phyloP scores from a whole-genome alignment of 1,140 invertebrate species.

The Drosophila biarmipes region DNA sequence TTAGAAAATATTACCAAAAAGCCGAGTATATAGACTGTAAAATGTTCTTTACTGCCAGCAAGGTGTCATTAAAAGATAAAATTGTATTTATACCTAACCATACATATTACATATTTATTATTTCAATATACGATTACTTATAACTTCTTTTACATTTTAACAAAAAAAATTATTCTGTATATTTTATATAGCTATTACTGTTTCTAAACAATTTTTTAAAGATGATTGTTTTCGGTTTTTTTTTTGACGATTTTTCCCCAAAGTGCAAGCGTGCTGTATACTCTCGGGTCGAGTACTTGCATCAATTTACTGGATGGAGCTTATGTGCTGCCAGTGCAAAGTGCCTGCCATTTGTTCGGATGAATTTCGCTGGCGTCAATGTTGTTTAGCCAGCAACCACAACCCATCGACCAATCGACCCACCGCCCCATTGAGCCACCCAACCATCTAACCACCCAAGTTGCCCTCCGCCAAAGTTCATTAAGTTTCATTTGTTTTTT shows the following conservation, averaged over 20 bases:
- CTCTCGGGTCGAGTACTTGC: slow-evolving; percentile 49
- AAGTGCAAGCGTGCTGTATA: slow-evolving; percentile 13
- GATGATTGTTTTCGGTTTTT: not conserved
- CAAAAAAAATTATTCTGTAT: too few species aligned
- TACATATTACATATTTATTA: too few species aligned
- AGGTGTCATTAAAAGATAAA: too few species aligned
- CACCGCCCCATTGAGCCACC: not conserved
- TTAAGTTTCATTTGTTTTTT: slow-evolving; percentile 67
- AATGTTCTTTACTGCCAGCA: too few species aligned
- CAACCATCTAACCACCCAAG: not conserved
- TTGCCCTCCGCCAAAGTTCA: slow-evolving; percentile 45
- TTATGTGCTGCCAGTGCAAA: slow-evolving; percentile 53
- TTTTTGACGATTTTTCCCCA: not conserved
- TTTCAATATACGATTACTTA: too few species aligned
- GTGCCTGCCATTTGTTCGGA: slow-evolving; percentile 60
- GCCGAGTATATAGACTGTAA: too few species aligned
- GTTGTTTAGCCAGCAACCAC: slow-evolving; percentile 39
- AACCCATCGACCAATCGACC: not conserved
- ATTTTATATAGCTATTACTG: too few species aligned
- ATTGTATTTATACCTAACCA: too few species aligned
- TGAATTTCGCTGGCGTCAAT: slow-evolving; percentile 50
- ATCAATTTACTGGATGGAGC: slow-evolving; percentile 74
- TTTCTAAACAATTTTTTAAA: too few species aligned
- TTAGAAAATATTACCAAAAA: not conserved
- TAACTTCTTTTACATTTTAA: too few species aligned